Conservation (phyloP, 2,113 vertebrate species). For the Hepsetus odoe region DNA sequence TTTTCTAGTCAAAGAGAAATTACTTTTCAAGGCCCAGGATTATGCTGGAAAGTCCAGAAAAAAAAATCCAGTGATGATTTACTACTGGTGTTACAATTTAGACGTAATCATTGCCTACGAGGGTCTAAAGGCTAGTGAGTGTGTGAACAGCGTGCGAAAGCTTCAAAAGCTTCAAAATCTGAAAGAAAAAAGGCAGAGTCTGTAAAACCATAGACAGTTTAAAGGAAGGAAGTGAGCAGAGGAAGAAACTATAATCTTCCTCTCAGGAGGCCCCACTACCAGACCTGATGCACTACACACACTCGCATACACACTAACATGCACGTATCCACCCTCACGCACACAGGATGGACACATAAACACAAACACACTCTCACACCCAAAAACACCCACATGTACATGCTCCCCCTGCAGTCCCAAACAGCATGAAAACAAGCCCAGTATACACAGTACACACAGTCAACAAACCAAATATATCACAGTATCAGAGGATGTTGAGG, state of each 20-base stretch:
- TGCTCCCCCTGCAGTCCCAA: background rate
- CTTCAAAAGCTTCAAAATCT: background rate
- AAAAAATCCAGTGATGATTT: no score
- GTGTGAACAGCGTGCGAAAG: background rate
- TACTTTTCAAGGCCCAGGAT: no score
- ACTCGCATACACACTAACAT: conserved; percentile 29
- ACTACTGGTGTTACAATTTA: no score
- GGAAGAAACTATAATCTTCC: background rate
- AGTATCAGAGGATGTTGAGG: no score
- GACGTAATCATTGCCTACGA: no score
- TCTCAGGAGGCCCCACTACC: conserved; percentile 27
- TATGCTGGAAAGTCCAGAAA: no score
- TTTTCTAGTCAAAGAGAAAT: no score
- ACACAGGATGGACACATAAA: conserved; percentile 36
- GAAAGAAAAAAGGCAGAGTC: background rate
- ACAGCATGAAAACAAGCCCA: background rate
- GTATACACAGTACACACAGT: background rate
- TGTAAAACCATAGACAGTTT: background rate
- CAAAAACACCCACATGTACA: background rate
- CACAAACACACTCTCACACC: conserved; percentile 20
- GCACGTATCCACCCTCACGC: conserved; percentile 39
- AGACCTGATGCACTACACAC: background rate
- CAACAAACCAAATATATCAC: no score
- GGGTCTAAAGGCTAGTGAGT: background rate
- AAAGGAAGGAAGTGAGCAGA: conserved; percentile 27